Conservation (phyloP, 2,797 vertebrate species). For the Lerista edwardsae region DNA sequence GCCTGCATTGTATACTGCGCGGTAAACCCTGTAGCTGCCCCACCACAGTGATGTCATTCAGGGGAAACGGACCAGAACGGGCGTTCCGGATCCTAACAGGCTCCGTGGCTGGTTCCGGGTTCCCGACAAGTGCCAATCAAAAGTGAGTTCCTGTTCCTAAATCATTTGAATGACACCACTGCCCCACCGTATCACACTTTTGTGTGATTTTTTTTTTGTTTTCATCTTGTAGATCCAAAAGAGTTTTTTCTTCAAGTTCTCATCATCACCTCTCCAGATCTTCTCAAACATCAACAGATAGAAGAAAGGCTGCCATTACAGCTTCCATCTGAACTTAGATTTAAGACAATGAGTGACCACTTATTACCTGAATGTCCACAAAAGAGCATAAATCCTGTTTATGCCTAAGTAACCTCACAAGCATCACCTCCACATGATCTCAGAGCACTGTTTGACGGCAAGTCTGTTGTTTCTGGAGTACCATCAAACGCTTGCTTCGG, state of each 20-base stretch:
- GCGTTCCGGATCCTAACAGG: no score
- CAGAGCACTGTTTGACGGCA: neutral
- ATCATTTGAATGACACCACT: no score
- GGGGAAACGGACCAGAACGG: no score
- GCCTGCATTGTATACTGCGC: no score
- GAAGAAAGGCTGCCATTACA: neutral
- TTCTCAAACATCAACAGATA: neutral
- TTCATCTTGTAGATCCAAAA: neutral
- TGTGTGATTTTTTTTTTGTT: neutral
- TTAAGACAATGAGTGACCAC: fast-evolving
- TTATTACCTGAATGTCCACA: neutral
- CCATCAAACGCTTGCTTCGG: constrained; percentile 14
- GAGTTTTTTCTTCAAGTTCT: neutral
- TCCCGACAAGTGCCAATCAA: no score
- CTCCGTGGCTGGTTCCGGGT: no score
- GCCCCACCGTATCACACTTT: no score
- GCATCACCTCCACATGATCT: neutral
- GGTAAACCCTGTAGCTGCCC: no score
- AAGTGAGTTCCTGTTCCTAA: no score
- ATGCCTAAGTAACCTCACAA: neutral
- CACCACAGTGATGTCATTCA: no score
- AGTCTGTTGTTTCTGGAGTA: neutral
- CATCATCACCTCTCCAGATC: neutral
- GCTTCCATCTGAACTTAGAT: neutral
- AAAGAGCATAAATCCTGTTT: neutral